Base-by-base conservation (phyloP, 1,140 invertebrate genomes). In the Cydia fagiglandana region DNA sequence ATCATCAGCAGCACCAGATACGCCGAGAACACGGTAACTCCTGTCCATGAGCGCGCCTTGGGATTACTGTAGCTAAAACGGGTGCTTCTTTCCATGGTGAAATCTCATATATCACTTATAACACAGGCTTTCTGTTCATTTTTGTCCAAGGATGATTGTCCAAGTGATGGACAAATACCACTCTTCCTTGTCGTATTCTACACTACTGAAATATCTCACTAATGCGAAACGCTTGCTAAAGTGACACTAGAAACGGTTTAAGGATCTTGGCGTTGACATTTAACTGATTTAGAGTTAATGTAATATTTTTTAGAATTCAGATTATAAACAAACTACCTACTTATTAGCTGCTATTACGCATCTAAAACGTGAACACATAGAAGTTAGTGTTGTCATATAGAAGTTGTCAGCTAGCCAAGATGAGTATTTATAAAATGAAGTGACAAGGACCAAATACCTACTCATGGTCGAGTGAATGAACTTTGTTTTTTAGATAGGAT, bases 11-110 rank as follows among this genome's bases (percentile, higher is more conserved):
- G 78, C 30, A 90, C 81, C 28, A 91, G 68, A 41, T 91, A 91
- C 1, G 88, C 88, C 0, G 84, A 89, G 76, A 91, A 90, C n/a
- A 91, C 88, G 0, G 88, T 90, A 10, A 90, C 86, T 50, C 88
- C 88, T 0, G 83, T 89, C 90, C 90, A 90, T 0, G 88, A 79
- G 1, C 85, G 83, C 1, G 75, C 76, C 50, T 89, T 89, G 0
- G 86, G 85, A 50, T 87, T 85, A 17, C 83, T 84, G 77, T 84
- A 87, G 38, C 80, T 84, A n/a, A 86, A 76, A 45, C 86, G 73
- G 10, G 83, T 75, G 78, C 82, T 85, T 74, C 76, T 81, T 47
- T 86, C 86, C 86, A 89, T 88, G 0, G n/a, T 13, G 53, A 28
- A 5, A 73, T 24, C 1, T 45, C 41, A 45, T 13, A 13, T 12